A percentile compares a stretch with the other conserved stretches of the same genome.
Conservation (phyloP, 2,888 invertebrate species). For the Rhagonycha fulva region DNA sequence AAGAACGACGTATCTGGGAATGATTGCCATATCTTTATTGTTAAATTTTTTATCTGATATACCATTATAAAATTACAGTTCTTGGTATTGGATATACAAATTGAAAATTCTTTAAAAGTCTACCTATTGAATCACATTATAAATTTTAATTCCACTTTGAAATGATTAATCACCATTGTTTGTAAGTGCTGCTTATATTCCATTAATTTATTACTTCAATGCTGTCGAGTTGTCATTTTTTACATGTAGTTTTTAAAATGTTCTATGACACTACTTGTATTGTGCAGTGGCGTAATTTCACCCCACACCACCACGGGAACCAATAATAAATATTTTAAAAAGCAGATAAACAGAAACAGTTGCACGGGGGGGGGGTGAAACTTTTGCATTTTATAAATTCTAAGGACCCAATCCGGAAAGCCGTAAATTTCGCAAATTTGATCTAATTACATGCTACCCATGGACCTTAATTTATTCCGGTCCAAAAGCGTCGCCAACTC, state of each 20-base stretch:
- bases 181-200: not conserved
- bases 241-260: too few relatives aligned
- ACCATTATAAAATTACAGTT: not conserved
- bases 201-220: not conserved
- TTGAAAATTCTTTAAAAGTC: not conserved
- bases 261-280: too few relatives aligned
- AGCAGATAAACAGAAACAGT: too few relatives aligned
- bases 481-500: not conserved
- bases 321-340: too few relatives aligned
- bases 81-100: not conserved
- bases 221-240: not conserved
- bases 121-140: not conserved
- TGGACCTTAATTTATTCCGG: not conserved
- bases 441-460: not conserved
- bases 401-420: not conserved
- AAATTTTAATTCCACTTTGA: not conserved
- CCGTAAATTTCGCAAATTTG: not conserved
- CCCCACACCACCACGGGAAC: too few relatives aligned
- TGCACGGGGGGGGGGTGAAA: too few relatives aligned
- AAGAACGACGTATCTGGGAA: not conserved
- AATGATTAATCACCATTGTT: not conserved
- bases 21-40: not conserved
- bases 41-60: not conserved
- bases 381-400: too few relatives aligned
- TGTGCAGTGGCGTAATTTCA: too few relatives aligned